phyloP scores from a whole-genome alignment of 2,113 vertebrate species.

The Coreoperca whiteheadi region DNA sequence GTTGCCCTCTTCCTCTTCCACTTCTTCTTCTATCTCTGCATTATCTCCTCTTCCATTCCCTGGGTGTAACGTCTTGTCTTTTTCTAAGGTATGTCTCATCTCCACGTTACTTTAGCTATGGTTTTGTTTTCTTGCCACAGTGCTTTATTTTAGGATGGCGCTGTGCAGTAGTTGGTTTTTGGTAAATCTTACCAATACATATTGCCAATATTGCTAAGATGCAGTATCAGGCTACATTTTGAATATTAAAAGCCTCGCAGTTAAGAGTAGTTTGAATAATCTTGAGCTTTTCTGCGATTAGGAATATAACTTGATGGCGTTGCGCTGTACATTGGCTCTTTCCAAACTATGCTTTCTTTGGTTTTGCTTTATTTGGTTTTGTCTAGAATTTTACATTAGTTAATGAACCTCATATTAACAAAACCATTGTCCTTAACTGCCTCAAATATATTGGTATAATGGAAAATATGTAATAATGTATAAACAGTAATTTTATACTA shows the following conservation, averaged over 20 bases:
- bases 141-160: constrained; percentile 40
- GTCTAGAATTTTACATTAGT: background rate
- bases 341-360: background rate
- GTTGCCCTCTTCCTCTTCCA: constrained; percentile 51
- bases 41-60: constrained; percentile 36
- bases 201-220: too few relatives aligned
- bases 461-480: background rate
- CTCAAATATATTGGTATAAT: background rate
- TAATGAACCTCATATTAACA: background rate
- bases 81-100: constrained; percentile 62
- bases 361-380: background rate
- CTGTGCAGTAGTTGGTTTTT: constrained; percentile 1
- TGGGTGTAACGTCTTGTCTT: constrained; percentile 24
- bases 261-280: background rate
- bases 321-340: background rate
- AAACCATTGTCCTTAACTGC: background rate
- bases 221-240: background rate
- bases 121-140: constrained; percentile 23
- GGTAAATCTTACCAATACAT: background rate
- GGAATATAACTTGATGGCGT: background rate
- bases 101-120: background rate
- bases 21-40: constrained; percentile 21
- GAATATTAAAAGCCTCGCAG: background rate
- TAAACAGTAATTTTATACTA: background rate
- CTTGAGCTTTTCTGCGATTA: background rate